Percentiles rank a stretch among this genome's conserved stretches.
These are phyloP conservation scores for Salvelinus namaycush DNA, from an alignment of 2,113 vertebrate genomes.

Conservation along the genomic window DNA sequence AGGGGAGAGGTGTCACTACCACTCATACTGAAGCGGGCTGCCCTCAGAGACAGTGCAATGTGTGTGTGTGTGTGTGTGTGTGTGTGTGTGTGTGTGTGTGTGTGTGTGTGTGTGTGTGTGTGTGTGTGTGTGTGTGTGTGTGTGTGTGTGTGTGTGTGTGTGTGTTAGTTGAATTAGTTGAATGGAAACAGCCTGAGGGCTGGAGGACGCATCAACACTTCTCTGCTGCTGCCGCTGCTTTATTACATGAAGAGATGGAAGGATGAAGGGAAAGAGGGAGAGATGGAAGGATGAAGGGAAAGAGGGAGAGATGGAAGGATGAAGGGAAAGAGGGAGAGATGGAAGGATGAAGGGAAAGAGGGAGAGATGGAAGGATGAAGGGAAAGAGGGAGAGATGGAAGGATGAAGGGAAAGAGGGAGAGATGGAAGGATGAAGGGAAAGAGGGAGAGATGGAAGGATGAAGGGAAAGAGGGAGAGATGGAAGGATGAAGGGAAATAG, in stretches of 20 bases:
- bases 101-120: background rate
- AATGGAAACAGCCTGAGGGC: no score
- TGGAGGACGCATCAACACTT: no score
- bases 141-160: background rate
- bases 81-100: background rate
- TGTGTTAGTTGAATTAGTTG: background rate
- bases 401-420: background rate
- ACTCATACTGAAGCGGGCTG: background rate
- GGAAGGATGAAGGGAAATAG: background rate
- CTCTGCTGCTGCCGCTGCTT: no score
- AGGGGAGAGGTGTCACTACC: background rate
- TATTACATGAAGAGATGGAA: background rate
- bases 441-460: background rate
- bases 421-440: no score
- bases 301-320: no score
- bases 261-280: background rate
- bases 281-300: background rate
- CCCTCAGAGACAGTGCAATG: background rate
- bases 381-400: background rate
- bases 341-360: background rate
- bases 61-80: background rate
- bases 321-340: background rate
- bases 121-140: background rate
- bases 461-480: background rate
- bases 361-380: no score